Percentiles rank a stretch among this genome's conserved stretches.
These are phyloP conservation scores for Camelus bactrianus DNA, from an alignment of 2,113 vertebrate genomes.

Conservation along the genomic window DNA sequence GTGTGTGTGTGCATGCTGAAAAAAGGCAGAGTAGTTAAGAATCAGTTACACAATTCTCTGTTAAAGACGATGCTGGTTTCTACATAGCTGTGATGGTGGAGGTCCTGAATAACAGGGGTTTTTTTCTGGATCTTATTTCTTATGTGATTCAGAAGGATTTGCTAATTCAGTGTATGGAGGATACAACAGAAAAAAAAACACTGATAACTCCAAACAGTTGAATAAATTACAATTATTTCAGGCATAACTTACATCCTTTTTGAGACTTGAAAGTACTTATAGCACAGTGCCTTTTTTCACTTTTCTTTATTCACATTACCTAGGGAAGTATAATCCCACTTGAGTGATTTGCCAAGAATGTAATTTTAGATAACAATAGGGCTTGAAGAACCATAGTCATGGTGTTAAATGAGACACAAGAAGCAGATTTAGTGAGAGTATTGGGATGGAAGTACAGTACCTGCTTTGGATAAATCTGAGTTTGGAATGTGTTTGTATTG, in stretches of 20 bases:
- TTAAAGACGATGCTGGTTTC: neutral
- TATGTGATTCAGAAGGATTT: neutral
- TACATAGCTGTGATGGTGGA: neutral
- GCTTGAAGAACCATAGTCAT: neutral
- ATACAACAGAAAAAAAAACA: neutral
- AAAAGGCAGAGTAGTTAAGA: neutral
- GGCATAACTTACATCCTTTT: neutral
- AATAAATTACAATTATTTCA: neutral
- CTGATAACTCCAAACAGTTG: neutral
- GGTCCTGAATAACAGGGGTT: neutral
- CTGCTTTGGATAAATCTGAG: neutral
- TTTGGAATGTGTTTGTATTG: neutral
- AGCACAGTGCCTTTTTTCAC: neutral
- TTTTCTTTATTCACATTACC: neutral
- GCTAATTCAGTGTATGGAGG: neutral
- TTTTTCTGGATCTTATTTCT: neutral
- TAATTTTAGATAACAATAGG: neutral
- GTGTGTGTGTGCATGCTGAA: neutral
- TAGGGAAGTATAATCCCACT: neutral
- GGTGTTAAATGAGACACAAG: neutral
- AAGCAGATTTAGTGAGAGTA: neutral
- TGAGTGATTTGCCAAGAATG: neutral
- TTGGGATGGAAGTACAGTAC: too few species aligned
- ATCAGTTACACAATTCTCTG: neutral
- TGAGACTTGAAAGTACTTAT: neutral